These are phyloP conservation scores for Hemitrygon akajei DNA, from an alignment of 2,797 vertebrate species.

Conservation along the genomic window DNA sequence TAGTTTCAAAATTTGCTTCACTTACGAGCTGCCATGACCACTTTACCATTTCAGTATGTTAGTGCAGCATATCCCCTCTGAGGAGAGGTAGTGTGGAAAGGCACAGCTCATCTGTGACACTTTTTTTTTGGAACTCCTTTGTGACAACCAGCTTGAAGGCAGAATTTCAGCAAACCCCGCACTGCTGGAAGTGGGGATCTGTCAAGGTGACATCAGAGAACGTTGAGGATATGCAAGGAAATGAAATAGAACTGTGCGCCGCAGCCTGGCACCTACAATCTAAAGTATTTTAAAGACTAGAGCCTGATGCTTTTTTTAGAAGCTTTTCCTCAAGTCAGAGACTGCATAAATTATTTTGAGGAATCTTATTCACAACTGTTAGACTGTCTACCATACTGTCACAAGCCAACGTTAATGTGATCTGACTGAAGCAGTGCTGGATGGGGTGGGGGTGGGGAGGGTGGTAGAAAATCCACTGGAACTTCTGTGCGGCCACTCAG, in stretches of 20 bases:
- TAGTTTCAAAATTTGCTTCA: conserved; percentile 14
- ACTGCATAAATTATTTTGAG: neutral
- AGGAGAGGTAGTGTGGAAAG: conserved; percentile 2
- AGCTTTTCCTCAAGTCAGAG: neutral
- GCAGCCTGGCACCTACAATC: neutral
- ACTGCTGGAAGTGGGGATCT: conserved; percentile 7
- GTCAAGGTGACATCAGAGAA: conserved; percentile 16
- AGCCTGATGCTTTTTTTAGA: neutral
- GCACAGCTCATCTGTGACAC: conserved; percentile 30
- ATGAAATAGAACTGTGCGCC: neutral
- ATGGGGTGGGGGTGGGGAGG: too few relatives aligned
- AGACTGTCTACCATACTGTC: neutral
- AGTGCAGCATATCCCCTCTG: neutral
- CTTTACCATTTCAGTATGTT: neutral
- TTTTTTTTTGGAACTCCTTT: conserved; percentile 25
- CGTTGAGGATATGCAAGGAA: conserved; percentile 10
- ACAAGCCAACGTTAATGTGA: neutral
- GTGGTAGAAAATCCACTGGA: neutral
- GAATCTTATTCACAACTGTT: conserved; percentile 9
- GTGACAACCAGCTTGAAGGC: conserved; percentile 28
- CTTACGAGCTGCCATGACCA: too few relatives aligned
- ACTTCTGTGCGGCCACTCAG: conserved; percentile 2
- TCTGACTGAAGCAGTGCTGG: neutral
- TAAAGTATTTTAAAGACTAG: neutral
- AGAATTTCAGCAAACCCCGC: neutral